Evolutionary conservation across 1,140 invertebrate genomes (phyloP).

Genomic region (Nasonia longicornis): DNA sequence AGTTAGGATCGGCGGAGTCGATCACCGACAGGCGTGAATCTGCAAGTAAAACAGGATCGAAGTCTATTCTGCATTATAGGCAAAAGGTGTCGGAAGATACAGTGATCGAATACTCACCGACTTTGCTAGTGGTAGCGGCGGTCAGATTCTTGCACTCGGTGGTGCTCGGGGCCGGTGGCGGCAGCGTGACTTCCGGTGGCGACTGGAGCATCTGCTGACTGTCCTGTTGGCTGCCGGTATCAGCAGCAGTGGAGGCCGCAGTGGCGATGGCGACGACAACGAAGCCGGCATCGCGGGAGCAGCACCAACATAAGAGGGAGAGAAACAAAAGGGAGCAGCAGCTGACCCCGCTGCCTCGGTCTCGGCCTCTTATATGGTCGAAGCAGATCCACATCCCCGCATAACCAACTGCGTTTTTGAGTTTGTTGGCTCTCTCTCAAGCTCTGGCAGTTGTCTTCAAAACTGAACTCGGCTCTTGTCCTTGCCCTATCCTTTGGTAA

Average conservation of each 20-base stretch:
- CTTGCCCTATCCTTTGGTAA: neutral
- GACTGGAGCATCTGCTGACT: slow-evolving; percentile 35
- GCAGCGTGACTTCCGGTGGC: slow-evolving; percentile 59
- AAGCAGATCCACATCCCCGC: slow-evolving; percentile 68
- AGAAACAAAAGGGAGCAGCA: slow-evolving; percentile 59
- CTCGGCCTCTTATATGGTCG: slow-evolving; percentile 62
- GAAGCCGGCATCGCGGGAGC: slow-evolving; percentile 53
- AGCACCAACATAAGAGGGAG: slow-evolving; percentile 56
- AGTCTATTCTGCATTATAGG: neutral
- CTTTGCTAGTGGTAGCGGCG: slow-evolving; percentile 50
- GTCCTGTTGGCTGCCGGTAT: slow-evolving; percentile 45
- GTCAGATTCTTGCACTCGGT: slow-evolving; percentile 65
- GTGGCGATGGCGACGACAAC: slow-evolving; percentile 43
- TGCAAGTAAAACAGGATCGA: slow-evolving; percentile 31
- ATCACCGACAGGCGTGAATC: slow-evolving; percentile 62
- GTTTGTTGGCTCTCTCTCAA: neutral
- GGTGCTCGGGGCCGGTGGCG: slow-evolving; percentile 54
- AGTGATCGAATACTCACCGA: slow-evolving; percentile 45
- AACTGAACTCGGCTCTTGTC: neutral
- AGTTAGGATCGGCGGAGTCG: slow-evolving; percentile 60
- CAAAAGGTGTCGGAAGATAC: slow-evolving; percentile 10
- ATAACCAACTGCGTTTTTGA: slow-evolving; percentile 57
- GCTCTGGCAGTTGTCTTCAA: neutral
- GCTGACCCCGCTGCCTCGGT: slow-evolving; percentile 53
- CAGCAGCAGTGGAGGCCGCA: slow-evolving; percentile 55